Conservation (phyloP, 2,797 vertebrate genomes). For the Semaprochilodus insignis region DNA sequence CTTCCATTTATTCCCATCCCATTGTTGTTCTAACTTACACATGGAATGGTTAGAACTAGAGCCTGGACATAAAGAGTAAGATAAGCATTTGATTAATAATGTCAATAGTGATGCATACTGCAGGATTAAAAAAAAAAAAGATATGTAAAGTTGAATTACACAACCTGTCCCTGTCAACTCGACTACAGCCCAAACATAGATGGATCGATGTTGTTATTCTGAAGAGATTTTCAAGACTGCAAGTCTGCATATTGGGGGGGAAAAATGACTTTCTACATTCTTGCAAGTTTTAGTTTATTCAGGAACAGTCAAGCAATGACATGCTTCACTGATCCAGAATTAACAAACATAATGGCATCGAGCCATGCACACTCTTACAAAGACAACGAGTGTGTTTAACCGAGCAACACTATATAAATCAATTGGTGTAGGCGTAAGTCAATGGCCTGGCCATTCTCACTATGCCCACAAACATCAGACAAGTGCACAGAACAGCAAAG, state of each 20-base stretch:
- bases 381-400: neutral
- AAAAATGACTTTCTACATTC: neutral
- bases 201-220: neutral
- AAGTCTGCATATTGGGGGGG: neutral
- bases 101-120: neutral
- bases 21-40: too few species aligned
- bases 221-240: neutral
- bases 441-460: slow-evolving; percentile 23
- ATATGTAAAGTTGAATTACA: neutral
- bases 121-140: neutral
- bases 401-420: slow-evolving; percentile 6
- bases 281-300: neutral
- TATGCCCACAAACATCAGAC: neutral
- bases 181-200: neutral
- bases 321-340: neutral
- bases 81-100: neutral
- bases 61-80: neutral
- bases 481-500: slow-evolving; percentile 2
- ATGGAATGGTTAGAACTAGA: neutral
- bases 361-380: neutral
- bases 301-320: neutral
- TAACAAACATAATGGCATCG: neutral
- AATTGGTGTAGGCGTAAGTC: neutral
- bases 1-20: neutral
- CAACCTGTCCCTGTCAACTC: too few species aligned